phyloP scores from a whole-genome alignment of 2,113 vertebrate species.

The Benitochromis conjunctus region DNA sequence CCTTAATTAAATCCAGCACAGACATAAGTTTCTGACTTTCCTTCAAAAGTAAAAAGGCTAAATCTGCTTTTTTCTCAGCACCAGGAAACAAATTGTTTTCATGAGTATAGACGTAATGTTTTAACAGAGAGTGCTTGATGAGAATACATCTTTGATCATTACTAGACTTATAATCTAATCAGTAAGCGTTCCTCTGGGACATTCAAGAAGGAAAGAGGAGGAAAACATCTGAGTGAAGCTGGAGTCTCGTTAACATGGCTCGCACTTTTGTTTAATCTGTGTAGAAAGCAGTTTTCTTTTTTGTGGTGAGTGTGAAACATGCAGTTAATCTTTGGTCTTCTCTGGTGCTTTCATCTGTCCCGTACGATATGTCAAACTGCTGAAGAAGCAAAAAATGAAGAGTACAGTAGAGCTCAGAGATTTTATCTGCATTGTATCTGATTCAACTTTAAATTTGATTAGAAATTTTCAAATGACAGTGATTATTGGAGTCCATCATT shows the following conservation, averaged over 20 bases:
- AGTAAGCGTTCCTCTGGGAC: not conserved
- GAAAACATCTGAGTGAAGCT: not conserved
- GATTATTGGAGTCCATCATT: not conserved
- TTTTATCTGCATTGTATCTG: rapidly evolving
- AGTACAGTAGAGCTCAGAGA: not conserved
- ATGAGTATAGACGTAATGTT: not conserved
- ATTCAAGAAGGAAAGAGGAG: not conserved
- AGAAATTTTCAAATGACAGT: not conserved
- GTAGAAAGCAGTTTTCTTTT: not conserved
- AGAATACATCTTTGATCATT: not conserved
- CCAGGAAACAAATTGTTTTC: not conserved
- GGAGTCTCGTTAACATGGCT: not conserved
- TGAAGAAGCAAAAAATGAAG: not conserved
- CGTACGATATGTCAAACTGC: not conserved
- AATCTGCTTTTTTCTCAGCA: not conserved
- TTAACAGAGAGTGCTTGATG: not conserved
- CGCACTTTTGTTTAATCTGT: not conserved
- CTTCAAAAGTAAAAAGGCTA: not conserved
- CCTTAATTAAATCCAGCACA: not conserved
- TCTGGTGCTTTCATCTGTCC: not conserved
- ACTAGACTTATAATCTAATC: not conserved
- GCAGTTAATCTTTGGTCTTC: not conserved
- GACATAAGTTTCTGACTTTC: not conserved
- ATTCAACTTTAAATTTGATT: not conserved
- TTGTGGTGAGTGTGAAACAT: not conserved